Base-by-base conservation (phyloP, 2,113 vertebrate species). In the Ceuthmochares aereus region DNA sequence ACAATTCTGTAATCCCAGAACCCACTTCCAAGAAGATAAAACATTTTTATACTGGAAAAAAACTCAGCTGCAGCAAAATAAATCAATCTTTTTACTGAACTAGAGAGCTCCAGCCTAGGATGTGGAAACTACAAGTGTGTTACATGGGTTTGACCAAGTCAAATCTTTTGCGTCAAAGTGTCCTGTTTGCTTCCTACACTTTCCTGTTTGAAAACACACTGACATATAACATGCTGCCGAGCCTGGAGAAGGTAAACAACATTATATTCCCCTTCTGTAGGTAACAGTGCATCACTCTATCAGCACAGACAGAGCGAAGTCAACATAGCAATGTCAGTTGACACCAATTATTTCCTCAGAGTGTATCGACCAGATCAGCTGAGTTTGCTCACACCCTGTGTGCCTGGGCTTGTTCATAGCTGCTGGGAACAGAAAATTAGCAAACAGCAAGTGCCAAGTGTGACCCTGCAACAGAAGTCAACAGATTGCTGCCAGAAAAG, bases 281-380 rank as follows among this genome's bases (percentile, higher is more conserved):
- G 54, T 47, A 52, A 43, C 0, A 51, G 29, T 6, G 23, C 51
- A 81, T 21, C 32, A 23, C 2, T 23, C 1, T 67, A 60, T 27
- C 74, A 37, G 75, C 32, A 64, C 4, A 62, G 11, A 56, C 26
- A 13, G 0, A 74, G 16, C 9, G 4, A 84, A 81, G 12, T 54
- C 60, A 66, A 30, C 13, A 32, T 0, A 58, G 62, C 0, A 1
- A 42, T 0, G 2, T 43, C 36, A 73, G 7, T 7, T 83, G 45
- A 54, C 68, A 51, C 36, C 49, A 63, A 2, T 43, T 62, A 66
- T 43, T 89, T 67, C 60, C 55, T 62, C 49, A 52, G 64, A 34
- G 20, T 4, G 3, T 29, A 54, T 30, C 9, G 2, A 92, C 37
- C n/a, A 47, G 30, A 55, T n/a, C 20, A 51, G 59, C 42, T 1